Evolutionary conservation across 2,888 invertebrate species (phyloP), one percentile per base, ranked within the genome.

Genomic region (Nephrocerus scutellatus): DNA sequence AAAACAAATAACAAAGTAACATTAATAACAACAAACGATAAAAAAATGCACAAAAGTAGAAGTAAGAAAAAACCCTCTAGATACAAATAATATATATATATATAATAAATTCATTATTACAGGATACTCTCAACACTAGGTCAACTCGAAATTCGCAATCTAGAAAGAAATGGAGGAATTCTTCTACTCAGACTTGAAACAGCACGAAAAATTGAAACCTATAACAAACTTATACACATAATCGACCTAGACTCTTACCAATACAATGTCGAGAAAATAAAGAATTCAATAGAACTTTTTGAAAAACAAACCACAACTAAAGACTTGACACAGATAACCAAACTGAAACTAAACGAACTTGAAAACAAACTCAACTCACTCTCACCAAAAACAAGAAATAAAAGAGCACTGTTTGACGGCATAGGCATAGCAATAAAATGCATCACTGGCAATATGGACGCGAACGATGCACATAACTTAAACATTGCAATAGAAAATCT

Each of bases 361-460:
- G 15, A 36, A 12, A n/a, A 13, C 13, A 36, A 36, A 10, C 22
- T 36, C 18, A 7, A 21, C 13, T 21, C 36, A 30, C 18, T 36
- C 21, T 22, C 18, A 7, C 36, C 30, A 6, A 9, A 6, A 7
- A 16, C 4, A n/a, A 36, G 35, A 19, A 26, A 18, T 3, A 35
- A 26, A 35, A 25, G 35, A 35, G 35, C 25, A 16, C 18, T 34
- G 2, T 10, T 25, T 3, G 12, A 35, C 20, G 35, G 35, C 4
- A 10, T 35, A 6, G 35, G 35, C 7, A 13, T 20, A 14, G 19
- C 13, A n/a, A 10, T 35, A 4, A 35, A 35, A 26, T 12, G 18
- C 9, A 32, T 32, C 2, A 32, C 32, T 6, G 32, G 32, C 15
- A 32, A 32, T 9, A 32, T 32, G 32, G 32, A 32, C 23, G 32